Evolutionary conservation across 1,140 invertebrate genomes (phyloP).

Genomic region (Diorhabda elongata): DNA sequence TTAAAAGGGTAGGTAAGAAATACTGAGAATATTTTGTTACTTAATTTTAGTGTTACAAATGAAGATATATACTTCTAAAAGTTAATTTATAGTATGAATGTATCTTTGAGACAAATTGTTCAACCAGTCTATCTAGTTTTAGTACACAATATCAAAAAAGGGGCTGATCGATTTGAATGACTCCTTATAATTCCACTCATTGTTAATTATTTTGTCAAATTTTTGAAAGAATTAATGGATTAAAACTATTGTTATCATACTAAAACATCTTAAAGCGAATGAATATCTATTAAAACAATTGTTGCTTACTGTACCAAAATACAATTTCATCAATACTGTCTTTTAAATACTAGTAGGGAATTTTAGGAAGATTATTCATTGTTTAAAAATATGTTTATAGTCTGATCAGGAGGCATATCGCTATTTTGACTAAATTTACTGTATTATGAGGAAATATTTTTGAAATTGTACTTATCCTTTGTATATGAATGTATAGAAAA

Average conservation of each 20-base stretch:
- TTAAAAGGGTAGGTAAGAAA: no score
- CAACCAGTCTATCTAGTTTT: no score
- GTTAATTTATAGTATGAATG: no score
- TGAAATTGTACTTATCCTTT: slow-evolving; percentile 12
- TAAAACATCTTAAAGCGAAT: slow-evolving; percentile 1
- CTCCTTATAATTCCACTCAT: no score
- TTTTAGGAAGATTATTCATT: not conserved
- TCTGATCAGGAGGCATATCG: slow-evolving; percentile 5
- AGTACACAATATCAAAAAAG: no score
- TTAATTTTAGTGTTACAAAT: no score
- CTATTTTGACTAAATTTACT: not conserved
- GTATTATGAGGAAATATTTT: not conserved
- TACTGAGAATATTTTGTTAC: no score
- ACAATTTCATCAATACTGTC: slow-evolving; percentile 13
- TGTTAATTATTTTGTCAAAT: no score
- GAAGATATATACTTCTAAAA: no score
- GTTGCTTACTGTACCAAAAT: slow-evolving; percentile 16
- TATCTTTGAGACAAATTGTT: no score
- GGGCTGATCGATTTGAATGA: no score
- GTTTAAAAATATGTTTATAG: not conserved
- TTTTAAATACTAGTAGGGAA: slow-evolving; percentile 4
- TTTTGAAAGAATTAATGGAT: not conserved
- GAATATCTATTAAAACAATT: slow-evolving; percentile 10
- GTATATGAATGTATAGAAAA: slow-evolving; percentile 23
- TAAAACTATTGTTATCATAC: not conserved